These are phyloP conservation scores for Euclidia mi DNA, from an alignment of 2,888 invertebrate genomes.

Conservation along the genomic window DNA sequence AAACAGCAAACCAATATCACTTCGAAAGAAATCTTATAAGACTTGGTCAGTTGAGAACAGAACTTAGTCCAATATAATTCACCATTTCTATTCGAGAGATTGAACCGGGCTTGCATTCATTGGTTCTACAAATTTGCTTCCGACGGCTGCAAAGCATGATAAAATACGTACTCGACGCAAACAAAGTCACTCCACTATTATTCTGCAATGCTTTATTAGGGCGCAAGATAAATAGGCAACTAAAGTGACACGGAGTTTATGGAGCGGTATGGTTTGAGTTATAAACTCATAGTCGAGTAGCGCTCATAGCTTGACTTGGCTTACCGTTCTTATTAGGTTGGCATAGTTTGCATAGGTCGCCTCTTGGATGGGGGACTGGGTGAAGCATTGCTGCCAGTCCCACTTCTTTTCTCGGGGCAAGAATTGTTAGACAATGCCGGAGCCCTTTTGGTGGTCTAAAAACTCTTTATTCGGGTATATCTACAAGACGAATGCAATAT, in stretches of 20 bases:
- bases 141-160: constrained; percentile 55
- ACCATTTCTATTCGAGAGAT: constrained; percentile 53
- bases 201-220: constrained; percentile 43
- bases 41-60: constrained; percentile 26
- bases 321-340: too few species aligned
- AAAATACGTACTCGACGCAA: constrained; percentile 59
- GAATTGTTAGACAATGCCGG: too few species aligned
- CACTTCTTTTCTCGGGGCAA: too few species aligned
- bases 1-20: constrained; percentile 16
- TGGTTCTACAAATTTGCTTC: constrained; percentile 70
- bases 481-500: too few species aligned
- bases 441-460: too few species aligned
- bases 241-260: constrained; percentile 17
- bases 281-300: too few species aligned
- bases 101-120: constrained; percentile 61
- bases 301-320: too few species aligned
- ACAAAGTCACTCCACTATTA: constrained; percentile 49
- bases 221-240: constrained; percentile 44
- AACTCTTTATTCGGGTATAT: too few species aligned
- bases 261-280: background rate
- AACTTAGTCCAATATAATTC: constrained; percentile 39
- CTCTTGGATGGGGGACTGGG: too few species aligned
- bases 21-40: constrained; percentile 31
- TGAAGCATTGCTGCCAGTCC: too few species aligned
- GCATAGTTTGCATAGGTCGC: too few species aligned